These are phyloP conservation scores for Haplotaxodon microlepis DNA, from an alignment of 2,113 vertebrate species.

Conservation along the genomic window DNA sequence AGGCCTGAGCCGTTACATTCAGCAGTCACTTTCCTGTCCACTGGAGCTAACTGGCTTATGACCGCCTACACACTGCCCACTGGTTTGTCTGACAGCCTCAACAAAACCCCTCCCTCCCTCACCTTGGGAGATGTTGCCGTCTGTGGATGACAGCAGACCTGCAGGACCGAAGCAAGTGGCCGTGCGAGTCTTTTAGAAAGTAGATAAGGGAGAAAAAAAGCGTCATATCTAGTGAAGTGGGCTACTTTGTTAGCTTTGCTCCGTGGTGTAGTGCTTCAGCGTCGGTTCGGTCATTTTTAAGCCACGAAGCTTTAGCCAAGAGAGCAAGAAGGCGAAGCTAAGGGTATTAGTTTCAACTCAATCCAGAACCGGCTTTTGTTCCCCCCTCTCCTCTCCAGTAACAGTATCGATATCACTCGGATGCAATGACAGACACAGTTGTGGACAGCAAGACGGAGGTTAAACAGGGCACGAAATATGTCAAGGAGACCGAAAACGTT, in stretches of 20 bases:
- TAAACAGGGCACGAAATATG: constrained; percentile 78
- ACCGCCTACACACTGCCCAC: constrained; percentile 34
- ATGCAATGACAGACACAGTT: constrained; percentile 67
- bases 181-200: neutral
- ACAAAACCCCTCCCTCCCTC: constrained; percentile 17
- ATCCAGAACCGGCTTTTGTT: neutral
- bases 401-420: neutral
- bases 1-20: neutral
- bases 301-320: neutral
- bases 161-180: constrained; percentile 16
- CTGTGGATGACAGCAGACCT: constrained; percentile 49
- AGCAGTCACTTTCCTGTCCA: neutral
- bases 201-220: neutral
- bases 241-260: neutral
- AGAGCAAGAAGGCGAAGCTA: neutral
- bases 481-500: constrained; percentile 78
- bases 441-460: constrained; percentile 67
- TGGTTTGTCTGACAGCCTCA: constrained; percentile 57
- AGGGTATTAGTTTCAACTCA: neutral
- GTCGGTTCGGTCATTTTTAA: neutral
- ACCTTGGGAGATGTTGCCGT: constrained; percentile 43
- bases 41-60: neutral
- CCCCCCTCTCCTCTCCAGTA: neutral
- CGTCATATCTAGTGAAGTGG: neutral
- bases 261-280: neutral